Base-by-base conservation (phyloP, 2,888 invertebrate species). In the Agonopterix subpropinquella region DNA sequence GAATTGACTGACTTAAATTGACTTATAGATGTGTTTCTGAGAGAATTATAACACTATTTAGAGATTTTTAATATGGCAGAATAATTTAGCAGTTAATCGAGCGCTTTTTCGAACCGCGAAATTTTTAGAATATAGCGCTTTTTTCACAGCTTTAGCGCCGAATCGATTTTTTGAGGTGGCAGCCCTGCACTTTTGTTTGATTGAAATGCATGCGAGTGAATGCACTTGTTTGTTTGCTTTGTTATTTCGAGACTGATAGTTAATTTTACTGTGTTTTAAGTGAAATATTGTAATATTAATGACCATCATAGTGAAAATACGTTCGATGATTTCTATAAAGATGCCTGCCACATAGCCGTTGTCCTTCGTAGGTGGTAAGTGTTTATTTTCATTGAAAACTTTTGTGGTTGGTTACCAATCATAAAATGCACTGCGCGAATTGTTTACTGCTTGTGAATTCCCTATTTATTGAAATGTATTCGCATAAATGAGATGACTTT, bases 311-410 rank as follows among this genome's bases (percentile, higher is more conserved):
- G 45, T 45, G 42, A 39, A 49, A 49, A 37, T 11, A 11, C n/a
- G 11, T 44, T 15, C 41, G 37, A 44, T 18, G 36, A 13, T 49
- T 11, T 39, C 36, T 45, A 44, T 45, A 15, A 53, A 52, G 43
- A 54, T 57, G 55, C 41, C 44, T 28, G 50, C 52, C 50, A 48
- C 50, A 18, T 55, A 53, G 50, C 44, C 45, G 11, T 39, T 8
- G 8, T 18, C 10, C 37, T 44, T 45, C 43, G 42, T 47, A 52
- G 50, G 57, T 54, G 60, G 63, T 63, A 60, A 57, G 63, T 59
- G 9, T 10, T 37, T 9, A 37, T 55, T 47, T 50, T 51, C 41
- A 45, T 51, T 54, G 43, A 44, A 52, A 57, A 59, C 55, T 55
- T 60, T 18, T 50, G 43, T 54, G 46, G 54, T 58, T 58, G 56